phyloP scores from a whole-genome alignment of 2,113 vertebrate genomes.

The western clawed frog (Xenopus tropicalis) region DNA sequence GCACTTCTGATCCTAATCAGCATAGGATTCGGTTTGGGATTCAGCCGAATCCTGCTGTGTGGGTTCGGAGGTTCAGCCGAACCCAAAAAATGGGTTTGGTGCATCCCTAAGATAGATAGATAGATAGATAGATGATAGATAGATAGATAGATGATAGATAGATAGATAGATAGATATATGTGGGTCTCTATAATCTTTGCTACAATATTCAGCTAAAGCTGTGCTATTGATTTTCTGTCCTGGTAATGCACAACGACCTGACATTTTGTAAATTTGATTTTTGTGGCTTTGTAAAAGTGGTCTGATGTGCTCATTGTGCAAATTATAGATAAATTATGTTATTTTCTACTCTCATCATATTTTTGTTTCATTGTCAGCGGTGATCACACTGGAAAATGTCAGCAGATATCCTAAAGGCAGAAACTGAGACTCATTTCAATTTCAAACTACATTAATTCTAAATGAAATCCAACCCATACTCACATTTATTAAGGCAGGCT shows the following conservation, averaged over 20 bases:
- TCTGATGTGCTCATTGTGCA: conserved; percentile 30
- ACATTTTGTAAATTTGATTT: conserved; percentile 43
- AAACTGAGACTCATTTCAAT: conserved; percentile 58
- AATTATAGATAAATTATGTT: conserved; percentile 43
- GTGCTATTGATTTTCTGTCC: conserved; percentile 28
- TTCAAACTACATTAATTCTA: conserved; percentile 65
- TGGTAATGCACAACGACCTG: conserved; percentile 3
- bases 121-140: too few relatives aligned
- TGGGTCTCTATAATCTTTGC: too few relatives aligned
- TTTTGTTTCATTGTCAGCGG: neutral
- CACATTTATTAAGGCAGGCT: conserved; percentile 58
- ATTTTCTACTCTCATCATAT: conserved; percentile 35
- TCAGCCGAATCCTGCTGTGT: too few relatives aligned
- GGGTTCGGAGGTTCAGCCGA: too few relatives aligned
- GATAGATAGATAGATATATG: too few relatives aligned
- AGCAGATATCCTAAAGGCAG: conserved; percentile 52
- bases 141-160: too few relatives aligned
- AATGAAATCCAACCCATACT: conserved; percentile 61
- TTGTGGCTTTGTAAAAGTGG: conserved; percentile 43
- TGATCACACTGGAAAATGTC: conserved; percentile 51
- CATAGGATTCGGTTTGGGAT: too few relatives aligned
- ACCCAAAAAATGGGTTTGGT: too few relatives aligned
- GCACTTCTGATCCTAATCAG: too few relatives aligned
- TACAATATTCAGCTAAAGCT: neutral
- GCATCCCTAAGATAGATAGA: too few relatives aligned